Evolutionary conservation across 2,797 vertebrate species (phyloP).

Genomic region (Falco columbarius): DNA sequence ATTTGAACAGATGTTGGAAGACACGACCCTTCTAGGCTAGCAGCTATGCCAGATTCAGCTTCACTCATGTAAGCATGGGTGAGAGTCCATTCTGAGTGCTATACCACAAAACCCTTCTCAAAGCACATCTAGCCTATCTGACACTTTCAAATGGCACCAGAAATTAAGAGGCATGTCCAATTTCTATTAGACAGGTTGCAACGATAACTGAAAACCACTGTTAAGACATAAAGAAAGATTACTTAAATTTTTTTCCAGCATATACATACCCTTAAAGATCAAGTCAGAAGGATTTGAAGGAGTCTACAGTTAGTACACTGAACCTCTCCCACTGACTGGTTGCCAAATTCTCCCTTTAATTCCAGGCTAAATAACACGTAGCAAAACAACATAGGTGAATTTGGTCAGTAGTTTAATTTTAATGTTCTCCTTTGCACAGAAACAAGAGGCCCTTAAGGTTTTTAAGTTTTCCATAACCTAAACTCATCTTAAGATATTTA

Average conservation of each 20-base stretch:
- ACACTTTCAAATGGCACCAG: neutral
- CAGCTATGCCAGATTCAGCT: neutral
- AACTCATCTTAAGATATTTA: neutral
- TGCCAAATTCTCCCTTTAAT: neutral
- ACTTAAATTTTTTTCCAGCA: neutral
- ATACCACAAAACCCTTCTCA: neutral
- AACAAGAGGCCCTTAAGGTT: neutral
- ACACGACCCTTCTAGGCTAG: neutral
- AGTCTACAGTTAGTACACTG: neutral
- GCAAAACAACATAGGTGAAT: conserved; percentile 3
- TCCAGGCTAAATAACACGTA: neutral
- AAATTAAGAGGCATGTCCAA: neutral
- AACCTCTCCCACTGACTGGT: neutral
- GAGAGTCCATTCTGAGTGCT: neutral
- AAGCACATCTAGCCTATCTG: neutral
- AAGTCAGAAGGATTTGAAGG: neutral
- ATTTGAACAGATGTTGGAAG: neutral
- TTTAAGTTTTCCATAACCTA: neutral
- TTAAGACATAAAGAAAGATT: neutral
- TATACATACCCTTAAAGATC: neutral
- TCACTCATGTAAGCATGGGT: neutral
- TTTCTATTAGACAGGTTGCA: neutral
- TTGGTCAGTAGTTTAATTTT: neutral
- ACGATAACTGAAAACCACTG: neutral
- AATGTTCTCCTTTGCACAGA: neutral